Evolutionary conservation across 2,797 vertebrate species (phyloP).

Genomic region (Phataginus tricuspis): DNA sequence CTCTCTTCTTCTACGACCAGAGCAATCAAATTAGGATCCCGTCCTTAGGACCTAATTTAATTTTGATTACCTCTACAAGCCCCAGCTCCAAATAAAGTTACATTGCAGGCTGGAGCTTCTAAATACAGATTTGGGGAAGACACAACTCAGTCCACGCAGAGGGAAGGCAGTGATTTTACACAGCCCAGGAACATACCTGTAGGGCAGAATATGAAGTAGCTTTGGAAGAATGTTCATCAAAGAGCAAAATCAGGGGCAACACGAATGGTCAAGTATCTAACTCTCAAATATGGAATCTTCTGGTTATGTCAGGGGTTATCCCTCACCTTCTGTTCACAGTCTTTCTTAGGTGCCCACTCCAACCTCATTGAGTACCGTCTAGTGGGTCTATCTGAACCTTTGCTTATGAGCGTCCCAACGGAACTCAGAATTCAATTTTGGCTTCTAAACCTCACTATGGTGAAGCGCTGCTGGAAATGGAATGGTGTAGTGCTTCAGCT

Average conservation of each 20-base stretch:
- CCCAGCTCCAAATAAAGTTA: background rate
- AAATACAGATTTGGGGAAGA: background rate
- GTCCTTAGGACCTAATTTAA: background rate
- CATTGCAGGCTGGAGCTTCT: background rate
- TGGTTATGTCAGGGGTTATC: background rate
- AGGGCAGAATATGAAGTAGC: background rate
- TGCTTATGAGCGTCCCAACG: background rate
- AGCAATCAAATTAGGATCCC: background rate
- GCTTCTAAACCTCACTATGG: slow-evolving; percentile 9
- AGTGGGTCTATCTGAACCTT: background rate
- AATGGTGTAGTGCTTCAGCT: background rate
- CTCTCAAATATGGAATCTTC: background rate
- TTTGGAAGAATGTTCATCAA: background rate
- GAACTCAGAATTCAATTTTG: slow-evolving; percentile 47
- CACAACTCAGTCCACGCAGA: background rate
- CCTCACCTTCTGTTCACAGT: background rate
- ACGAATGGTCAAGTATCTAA: background rate
- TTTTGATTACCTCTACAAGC: background rate
- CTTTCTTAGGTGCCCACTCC: background rate
- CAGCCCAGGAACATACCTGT: background rate
- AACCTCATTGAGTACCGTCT: background rate
- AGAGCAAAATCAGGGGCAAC: background rate
- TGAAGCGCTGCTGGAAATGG: slow-evolving; percentile 5
- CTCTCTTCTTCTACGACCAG: background rate
- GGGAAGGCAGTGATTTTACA: background rate